phyloP scores from a whole-genome alignment of 2,888 invertebrate genomes.

The Chromoteleia sp. region DNA sequence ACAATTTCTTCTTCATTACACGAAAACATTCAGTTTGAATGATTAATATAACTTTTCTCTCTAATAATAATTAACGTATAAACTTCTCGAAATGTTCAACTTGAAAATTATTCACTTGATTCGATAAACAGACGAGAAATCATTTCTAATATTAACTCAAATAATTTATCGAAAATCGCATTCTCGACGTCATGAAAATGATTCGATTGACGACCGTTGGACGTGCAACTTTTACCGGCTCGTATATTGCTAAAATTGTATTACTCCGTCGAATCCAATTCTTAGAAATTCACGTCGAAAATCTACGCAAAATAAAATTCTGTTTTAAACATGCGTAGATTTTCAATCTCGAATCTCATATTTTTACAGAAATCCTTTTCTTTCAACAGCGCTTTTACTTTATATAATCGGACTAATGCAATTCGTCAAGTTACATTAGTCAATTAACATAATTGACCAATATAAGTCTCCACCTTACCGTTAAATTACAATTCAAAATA shows the following conservation, averaged over 20 bases:
- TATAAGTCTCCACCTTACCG: not conserved
- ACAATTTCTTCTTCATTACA: slow-evolving; percentile 31
- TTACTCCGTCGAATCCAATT: slow-evolving; percentile 45
- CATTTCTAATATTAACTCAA: slow-evolving; percentile 35
- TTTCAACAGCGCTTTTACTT: slow-evolving; percentile 17
- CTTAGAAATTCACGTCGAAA: slow-evolving; percentile 39
- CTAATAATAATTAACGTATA: slow-evolving; percentile 36
- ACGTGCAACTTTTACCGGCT: slow-evolving; percentile 65
- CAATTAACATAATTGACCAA: slow-evolving; percentile 42
- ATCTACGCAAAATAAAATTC: slow-evolving; percentile 48
- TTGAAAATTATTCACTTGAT: slow-evolving; percentile 25
- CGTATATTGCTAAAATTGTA: slow-evolving; percentile 60
- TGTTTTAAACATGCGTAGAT: slow-evolving; percentile 26
- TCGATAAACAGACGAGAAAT: slow-evolving; percentile 41
- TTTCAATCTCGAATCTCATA: slow-evolving; percentile 28
- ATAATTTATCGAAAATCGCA: slow-evolving; percentile 46
- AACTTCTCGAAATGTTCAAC: slow-evolving; percentile 31
- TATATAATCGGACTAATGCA: slow-evolving; percentile 17
- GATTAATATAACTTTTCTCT: slow-evolving; percentile 8
- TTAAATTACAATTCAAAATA: slow-evolving; percentile 16
- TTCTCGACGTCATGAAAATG: slow-evolving; percentile 60
- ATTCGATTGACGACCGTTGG: slow-evolving; percentile 63
- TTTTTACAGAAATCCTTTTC: slow-evolving; percentile 1
- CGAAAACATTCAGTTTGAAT: slow-evolving; percentile 20
- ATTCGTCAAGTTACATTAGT: slow-evolving; percentile 15